Conservation (phyloP, 2,888 invertebrate species). For the Glaucopsyche alexis region DNA sequence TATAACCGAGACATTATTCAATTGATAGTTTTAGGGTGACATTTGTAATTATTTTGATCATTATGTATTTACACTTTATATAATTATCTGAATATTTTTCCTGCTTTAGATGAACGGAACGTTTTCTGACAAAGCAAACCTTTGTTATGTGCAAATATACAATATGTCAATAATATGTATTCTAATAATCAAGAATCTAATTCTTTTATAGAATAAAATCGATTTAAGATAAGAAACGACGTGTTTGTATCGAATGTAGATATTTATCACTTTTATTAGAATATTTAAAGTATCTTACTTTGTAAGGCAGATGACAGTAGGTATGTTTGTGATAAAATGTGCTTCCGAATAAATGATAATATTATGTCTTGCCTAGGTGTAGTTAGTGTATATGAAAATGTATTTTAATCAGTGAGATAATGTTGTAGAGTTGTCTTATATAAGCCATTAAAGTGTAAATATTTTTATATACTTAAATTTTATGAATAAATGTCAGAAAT, state of each 20-base stretch:
- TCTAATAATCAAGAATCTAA: neutral
- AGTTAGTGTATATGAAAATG: conserved; percentile 34
- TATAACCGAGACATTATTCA: conserved; percentile 40
- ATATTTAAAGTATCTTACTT: neutral
- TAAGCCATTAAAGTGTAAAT: conserved; percentile 55
- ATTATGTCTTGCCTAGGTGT: conserved; percentile 48
- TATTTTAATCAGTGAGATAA: conserved; percentile 54
- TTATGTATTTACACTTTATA: neutral
- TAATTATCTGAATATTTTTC: neutral
- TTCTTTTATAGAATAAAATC: neutral
- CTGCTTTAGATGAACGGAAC: neutral
- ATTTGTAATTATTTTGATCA: conserved; percentile 12
- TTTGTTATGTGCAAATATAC: neutral
- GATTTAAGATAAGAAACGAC: neutral
- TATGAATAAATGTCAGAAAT: conserved; percentile 70
- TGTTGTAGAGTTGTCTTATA: conserved; percentile 49
- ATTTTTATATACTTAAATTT: conserved; percentile 49
- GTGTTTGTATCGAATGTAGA: neutral
- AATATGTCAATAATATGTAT: neutral
- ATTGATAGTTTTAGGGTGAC: conserved; percentile 45
- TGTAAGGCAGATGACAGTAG: neutral
- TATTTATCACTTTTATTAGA: neutral
- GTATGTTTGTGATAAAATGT: conserved; percentile 40
- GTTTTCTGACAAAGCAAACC: neutral
- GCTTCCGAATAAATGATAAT: conserved; percentile 48